Base-by-base conservation (phyloP, 2,797 vertebrate genomes). In the Acestrorhynchus altus region DNA sequence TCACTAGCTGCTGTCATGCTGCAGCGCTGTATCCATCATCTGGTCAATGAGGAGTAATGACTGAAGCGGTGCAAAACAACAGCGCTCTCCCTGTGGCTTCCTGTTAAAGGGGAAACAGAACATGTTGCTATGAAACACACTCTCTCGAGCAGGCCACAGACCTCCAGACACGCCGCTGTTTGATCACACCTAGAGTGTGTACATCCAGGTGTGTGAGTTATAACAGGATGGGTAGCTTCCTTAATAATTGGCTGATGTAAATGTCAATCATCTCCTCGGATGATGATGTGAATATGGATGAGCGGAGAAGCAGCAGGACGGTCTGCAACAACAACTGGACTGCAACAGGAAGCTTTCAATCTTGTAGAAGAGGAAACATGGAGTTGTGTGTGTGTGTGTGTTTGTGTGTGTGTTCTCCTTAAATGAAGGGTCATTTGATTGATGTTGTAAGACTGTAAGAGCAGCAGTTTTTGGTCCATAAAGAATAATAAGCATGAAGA, bases 321-420 rank as follows among this genome's bases (percentile, higher is more conserved):
- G 51, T 49, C 42, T 12, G 40, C 60, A 42, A 22, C 10, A 13
- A 26, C 26, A 64, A 31, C 10, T 59, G 76, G 63, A 46, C 46
- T 57, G 79, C 72, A 44, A 80, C 77, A 83, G 84, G 86, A 87
- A 87, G 77, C 80, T 83, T 79, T 87, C 83, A 85, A 85, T 87
- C 86, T 85, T 40, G 26, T 39, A 71, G 11, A 1, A 18, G 56
- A 13, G 56, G 56, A 59, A 59, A 26, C 26, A 35, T 35, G 24
- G 24, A 28, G 56, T 15, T 16, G 56, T 59, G 60, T 72, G 67
- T 57, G 66, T 66, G 71, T 51, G 71, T 6, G 56, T 60, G 70
- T 61, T 31, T 63, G 65, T 51, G 61, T 35, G 2, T 60, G 12
- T 31, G 10, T 28, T n/a, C n/a, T n/a, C n/a, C n/a, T n/a, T n/a